phyloP scores from a whole-genome alignment of 2,797 vertebrate species.

The Muscicapa striata region DNA sequence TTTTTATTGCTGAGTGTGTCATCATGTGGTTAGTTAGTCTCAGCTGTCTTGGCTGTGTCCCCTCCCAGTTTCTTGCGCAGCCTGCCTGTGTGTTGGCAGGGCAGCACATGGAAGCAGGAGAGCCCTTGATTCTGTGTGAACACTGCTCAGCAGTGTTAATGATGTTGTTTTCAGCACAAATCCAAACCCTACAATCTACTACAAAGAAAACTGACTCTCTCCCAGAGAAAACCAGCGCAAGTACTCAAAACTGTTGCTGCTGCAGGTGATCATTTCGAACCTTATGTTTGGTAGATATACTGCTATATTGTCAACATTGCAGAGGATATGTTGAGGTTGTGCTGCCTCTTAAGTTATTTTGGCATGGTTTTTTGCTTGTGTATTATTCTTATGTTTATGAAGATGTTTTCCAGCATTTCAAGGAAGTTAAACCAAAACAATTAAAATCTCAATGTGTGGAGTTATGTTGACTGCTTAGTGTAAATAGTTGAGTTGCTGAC shows the following conservation, averaged over 20 bases:
- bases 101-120: background rate
- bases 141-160: background rate
- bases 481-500: background rate
- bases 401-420: background rate
- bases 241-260: background rate
- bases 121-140: background rate
- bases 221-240: background rate
- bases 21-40: background rate
- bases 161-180: background rate
- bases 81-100: background rate
- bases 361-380: background rate
- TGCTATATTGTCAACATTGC: background rate
- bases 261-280: background rate
- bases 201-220: accelerated
- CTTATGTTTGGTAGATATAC: background rate
- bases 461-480: background rate
- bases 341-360: background rate
- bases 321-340: background rate
- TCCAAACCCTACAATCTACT: background rate
- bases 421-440: background rate
- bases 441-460: background rate
- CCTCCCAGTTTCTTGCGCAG: background rate
- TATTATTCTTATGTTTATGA: background rate
- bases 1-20: background rate
- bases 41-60: background rate